Percentiles rank a stretch among this genome's conserved stretches.
These are phyloP conservation scores for Porites rus DNA, from an alignment of 92 coral and sea anemone genomes.

Conservation along the genomic window DNA sequence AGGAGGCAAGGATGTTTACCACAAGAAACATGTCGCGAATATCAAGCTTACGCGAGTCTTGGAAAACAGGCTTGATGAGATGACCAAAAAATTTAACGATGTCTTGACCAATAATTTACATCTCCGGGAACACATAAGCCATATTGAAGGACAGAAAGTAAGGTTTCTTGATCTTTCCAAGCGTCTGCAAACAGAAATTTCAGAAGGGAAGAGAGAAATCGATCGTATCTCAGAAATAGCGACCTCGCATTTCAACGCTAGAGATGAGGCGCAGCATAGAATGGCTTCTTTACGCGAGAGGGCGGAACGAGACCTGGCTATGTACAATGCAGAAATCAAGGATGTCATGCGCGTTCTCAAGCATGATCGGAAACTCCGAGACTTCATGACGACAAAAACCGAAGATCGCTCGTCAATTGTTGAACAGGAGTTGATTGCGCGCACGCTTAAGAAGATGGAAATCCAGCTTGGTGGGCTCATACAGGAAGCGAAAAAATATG, in stretches of 20 bases:
- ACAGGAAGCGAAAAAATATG: conserved; percentile 80
- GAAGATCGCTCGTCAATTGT: conserved; percentile 87
- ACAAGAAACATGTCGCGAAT: conserved; percentile 62
- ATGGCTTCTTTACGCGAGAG: conserved; percentile 93
- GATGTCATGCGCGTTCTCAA: conserved; percentile 92
- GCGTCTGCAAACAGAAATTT: conserved; percentile 69
- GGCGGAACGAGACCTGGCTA: conserved; percentile 90
- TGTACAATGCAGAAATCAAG: conserved; percentile 83
- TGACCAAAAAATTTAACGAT: conserved; percentile 86
- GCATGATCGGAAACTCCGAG: conserved; percentile 93
- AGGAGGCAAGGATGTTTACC: conserved; percentile 64
- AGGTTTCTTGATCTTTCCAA: conserved; percentile 77
- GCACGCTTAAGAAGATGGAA: conserved; percentile 70
- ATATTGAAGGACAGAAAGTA: conserved; percentile 81
- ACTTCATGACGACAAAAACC: conserved; percentile 91
- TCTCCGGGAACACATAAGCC: conserved; percentile 76
- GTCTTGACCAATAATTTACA: conserved; percentile 78
- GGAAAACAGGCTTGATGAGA: conserved; percentile 87
- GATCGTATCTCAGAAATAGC: conserved; percentile 83
- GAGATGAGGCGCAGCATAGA: conserved; percentile 98
- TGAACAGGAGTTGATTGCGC: conserved; percentile 71
- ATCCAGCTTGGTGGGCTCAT: conserved; percentile 75
- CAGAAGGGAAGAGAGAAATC: conserved; percentile 78
- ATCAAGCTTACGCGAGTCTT: conserved; percentile 87
- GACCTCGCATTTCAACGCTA: conserved; percentile 72